Evolutionary conservation across 2,888 invertebrate species (phyloP).

Genomic region (Cheilosia urbana): DNA sequence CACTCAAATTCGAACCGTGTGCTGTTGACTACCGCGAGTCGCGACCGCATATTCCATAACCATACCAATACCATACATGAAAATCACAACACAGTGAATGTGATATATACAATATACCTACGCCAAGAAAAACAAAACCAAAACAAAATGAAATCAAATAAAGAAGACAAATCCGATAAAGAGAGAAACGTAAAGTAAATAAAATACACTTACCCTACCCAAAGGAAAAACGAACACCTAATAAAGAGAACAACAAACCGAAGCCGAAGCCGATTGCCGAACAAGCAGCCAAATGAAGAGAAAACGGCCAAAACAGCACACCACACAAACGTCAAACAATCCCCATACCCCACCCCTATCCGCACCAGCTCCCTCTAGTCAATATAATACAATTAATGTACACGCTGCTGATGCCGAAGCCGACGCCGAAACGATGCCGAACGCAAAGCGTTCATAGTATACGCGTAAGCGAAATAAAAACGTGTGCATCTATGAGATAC

Average conservation of each 20-base stretch:
- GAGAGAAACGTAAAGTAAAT: slow-evolving; percentile 20
- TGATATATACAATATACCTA: slow-evolving; percentile 17
- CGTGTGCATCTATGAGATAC: slow-evolving; percentile 67
- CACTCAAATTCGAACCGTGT: slow-evolving; percentile 40
- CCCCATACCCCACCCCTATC: neutral
- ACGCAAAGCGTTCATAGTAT: slow-evolving; percentile 61
- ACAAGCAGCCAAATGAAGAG: slow-evolving; percentile 54
- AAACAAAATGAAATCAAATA: slow-evolving; percentile 66
- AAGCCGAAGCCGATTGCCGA: neutral
- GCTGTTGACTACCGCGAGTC: slow-evolving; percentile 5
- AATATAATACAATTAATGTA: slow-evolving; percentile 62
- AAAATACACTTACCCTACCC: neutral
- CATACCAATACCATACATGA: slow-evolving; percentile 56
- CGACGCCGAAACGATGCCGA: slow-evolving; percentile 33
- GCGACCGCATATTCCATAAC: slow-evolving; percentile 44
- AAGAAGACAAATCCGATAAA: slow-evolving; percentile 12
- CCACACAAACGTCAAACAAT: slow-evolving; percentile 27
- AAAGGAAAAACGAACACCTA: slow-evolving; percentile 3
- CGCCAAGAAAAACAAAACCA: slow-evolving; percentile 70
- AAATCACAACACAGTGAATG: slow-evolving; percentile 66
- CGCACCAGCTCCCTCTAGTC: neutral
- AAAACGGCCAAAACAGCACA: slow-evolving; percentile 44
- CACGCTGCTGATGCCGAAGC: slow-evolving; percentile 16
- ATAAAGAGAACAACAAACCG: slow-evolving; percentile 50
- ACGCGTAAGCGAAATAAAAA: slow-evolving; percentile 72